Base-by-base conservation (phyloP, 2,888 invertebrate species). In the Drosophila leonis region DNA sequence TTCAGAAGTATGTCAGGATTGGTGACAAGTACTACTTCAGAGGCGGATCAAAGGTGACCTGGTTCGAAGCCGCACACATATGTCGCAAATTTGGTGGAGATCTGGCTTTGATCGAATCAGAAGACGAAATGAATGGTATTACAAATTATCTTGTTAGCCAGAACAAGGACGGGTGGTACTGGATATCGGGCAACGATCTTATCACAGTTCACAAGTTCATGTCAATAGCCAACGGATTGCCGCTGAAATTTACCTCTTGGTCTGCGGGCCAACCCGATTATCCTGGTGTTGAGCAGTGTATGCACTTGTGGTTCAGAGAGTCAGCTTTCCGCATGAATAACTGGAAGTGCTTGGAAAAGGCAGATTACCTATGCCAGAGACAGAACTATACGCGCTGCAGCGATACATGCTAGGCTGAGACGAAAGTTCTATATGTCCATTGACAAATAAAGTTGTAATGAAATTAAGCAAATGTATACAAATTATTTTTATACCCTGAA, bases 171-270 rank as follows among this genome's bases (percentile, higher is more conserved):
- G 52, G 15, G 13, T 57, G 49, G 62, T 69, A 60, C 44, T 76
- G 77, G 76, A 69, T 78, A 24, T 65, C 78, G 0, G 76, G 74
- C 39, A 77, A 77, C 12, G 78, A 77, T 74, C 52, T 74, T 4
- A 41, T 39, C 8, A 27, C 35, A 24, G 51, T 27, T 1, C 41
- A 41, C 8, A 48, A 64, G 7, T 78, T 57, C 20, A 35, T 31
- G 12, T 73, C 78, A 0, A 37, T 73, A 5, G 12, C 70, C 13
- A 65, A 72, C 29, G 78, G 76, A 3, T 27, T 48, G 35, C 52
- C 55, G 15, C 5, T 76, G 52, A 13, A 49, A 7, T 76, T 24
- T 24, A 59, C 57, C 10, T 48, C 44, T 35, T 77, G 76, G 78
- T 70, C 77, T 4, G 10, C 0, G 13, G 65, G 65, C 10, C 77